Percentiles rank a stretch among this genome's conserved stretches.
phyloP scores from a whole-genome alignment of 1,140 invertebrate species.

The Zaprionus camerounensis region DNA sequence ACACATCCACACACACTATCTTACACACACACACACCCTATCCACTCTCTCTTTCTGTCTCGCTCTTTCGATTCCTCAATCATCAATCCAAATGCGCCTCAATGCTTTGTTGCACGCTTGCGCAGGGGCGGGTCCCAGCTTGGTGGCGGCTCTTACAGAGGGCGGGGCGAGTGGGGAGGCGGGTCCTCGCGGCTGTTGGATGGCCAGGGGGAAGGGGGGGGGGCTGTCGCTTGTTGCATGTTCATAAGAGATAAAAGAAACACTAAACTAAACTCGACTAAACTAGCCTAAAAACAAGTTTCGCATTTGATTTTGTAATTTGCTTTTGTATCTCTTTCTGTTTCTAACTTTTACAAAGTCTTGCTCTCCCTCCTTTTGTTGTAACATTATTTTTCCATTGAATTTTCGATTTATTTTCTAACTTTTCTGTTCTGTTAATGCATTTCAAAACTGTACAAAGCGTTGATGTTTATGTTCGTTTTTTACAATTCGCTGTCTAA shows the following conservation, averaged over 20 bases:
- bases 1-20: not conserved
- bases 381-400: not conserved
- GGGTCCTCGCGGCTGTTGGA: not conserved
- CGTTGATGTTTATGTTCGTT: slow-evolving; percentile 64
- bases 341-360: not conserved
- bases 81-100: slow-evolving; percentile 34
- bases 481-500: slow-evolving; percentile 74
- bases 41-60: slow-evolving; percentile 10
- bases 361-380: not conserved
- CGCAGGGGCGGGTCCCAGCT: slow-evolving; percentile 2
- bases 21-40: not conserved
- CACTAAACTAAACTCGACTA: not conserved
- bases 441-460: slow-evolving; percentile 32
- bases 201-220: not conserved
- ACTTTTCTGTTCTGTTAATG: slow-evolving; percentile 31
- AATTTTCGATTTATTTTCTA: slow-evolving; percentile 19
- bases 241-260: not conserved
- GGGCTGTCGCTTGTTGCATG: slow-evolving; percentile 27
- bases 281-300: slow-evolving; percentile 12
- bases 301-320: not conserved
- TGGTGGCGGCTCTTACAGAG: not conserved
- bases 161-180: slow-evolving; percentile 9
- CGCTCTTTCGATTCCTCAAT: slow-evolving; percentile 13
- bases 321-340: not conserved
- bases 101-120: slow-evolving; percentile 56